Evolutionary conservation across 2,888 invertebrate species (phyloP).

Genomic region (Mimachlamys varia): DNA sequence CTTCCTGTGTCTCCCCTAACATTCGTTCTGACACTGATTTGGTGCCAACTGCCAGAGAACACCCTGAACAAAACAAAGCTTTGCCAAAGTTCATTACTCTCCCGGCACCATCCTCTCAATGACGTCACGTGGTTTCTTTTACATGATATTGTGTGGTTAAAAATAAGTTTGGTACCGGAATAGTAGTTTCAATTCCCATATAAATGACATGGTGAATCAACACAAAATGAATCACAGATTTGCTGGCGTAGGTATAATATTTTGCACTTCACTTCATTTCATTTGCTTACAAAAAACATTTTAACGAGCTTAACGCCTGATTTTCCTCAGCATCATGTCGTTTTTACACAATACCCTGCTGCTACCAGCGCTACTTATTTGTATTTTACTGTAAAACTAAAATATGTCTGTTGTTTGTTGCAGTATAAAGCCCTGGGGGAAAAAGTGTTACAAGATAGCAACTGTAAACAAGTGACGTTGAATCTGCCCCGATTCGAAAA

Average conservation of each 20-base stretch:
- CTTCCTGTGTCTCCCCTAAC: background rate
- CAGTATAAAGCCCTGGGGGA: constrained; percentile 52
- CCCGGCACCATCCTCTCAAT: background rate
- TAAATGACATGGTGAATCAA: background rate
- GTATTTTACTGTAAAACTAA: background rate
- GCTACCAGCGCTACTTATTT: too few relatives aligned
- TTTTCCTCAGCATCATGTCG: background rate
- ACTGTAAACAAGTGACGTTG: constrained; percentile 38
- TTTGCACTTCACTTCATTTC: background rate
- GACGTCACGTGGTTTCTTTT: background rate
- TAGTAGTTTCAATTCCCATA: background rate
- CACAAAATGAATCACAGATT: background rate
- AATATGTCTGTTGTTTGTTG: constrained; percentile 16
- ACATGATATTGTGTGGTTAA: background rate
- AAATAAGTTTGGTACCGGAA: background rate
- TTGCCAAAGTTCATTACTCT: background rate
- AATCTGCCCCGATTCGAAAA: constrained; percentile 42
- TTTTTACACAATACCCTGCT: background rate
- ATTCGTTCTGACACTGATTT: background rate
- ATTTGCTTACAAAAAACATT: background rate
- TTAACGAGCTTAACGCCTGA: background rate
- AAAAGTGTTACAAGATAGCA: constrained; percentile 44
- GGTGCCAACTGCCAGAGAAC: background rate
- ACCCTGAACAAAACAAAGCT: background rate
- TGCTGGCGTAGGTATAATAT: background rate